Percentiles rank a stretch among this genome's conserved stretches.
phyloP scores from a whole-genome alignment of 2,113 vertebrate species.

The Apteryx owenii region DNA sequence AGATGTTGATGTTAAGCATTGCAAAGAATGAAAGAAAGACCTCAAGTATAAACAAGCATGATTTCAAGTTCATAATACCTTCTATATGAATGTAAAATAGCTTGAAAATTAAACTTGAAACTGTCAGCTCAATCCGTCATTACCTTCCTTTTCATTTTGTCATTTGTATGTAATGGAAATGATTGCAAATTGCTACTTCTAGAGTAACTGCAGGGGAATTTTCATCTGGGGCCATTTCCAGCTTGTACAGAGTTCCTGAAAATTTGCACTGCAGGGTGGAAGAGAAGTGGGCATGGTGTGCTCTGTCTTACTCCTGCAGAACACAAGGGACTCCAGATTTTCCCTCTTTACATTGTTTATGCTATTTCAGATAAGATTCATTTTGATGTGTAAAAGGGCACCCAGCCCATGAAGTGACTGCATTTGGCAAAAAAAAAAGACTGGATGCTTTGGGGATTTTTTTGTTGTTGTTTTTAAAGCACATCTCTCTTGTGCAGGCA shows the following conservation, averaged over 20 bases:
- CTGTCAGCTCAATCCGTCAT: constrained; percentile 18
- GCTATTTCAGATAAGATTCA: neutral
- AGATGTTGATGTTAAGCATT: constrained; percentile 18
- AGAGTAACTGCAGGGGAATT: neutral
- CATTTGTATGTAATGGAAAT: neutral
- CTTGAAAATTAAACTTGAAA: constrained; percentile 14
- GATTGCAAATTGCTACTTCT: neutral
- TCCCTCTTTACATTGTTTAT: neutral
- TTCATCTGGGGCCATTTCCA: neutral
- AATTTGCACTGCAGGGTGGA: neutral
- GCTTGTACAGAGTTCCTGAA: neutral
- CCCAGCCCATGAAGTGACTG: neutral
- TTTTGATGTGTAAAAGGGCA: neutral
- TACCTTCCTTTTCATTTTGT: neutral
- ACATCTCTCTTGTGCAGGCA: neutral
- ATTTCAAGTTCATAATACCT: constrained; percentile 27
- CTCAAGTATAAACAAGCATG: constrained; percentile 10
- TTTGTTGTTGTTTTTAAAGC: neutral
- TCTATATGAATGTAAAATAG: constrained; percentile 10
- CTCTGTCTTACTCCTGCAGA: neutral
- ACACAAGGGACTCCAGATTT: neutral
- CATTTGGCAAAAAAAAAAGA: neutral
- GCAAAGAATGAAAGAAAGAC: constrained; percentile 2
- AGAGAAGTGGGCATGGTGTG: neutral
- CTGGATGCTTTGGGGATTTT: neutral